Percentiles rank a stretch among this genome's conserved stretches.
phyloP scores from a whole-genome alignment of 2,113 vertebrate genomes.

The Silurus glanis region DNA sequence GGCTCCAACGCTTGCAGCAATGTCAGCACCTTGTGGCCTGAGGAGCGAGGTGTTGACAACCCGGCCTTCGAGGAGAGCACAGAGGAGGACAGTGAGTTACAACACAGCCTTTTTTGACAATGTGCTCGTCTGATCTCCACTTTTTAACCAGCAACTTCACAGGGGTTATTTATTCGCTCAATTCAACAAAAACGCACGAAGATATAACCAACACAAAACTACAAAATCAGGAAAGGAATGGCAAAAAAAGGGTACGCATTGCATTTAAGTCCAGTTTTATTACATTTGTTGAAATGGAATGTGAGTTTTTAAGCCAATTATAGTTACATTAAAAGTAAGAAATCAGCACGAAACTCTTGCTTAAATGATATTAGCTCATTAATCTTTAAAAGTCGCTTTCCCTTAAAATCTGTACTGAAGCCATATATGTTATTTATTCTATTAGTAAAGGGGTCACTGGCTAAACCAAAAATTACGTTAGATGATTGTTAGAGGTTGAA shows the following conservation, averaged over 20 bases:
- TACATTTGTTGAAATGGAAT: not conserved
- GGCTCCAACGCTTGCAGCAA: conserved; percentile 62
- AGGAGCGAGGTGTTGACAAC: conserved; percentile 87
- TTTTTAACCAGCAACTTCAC: not conserved
- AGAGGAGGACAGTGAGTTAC: conserved; percentile 83
- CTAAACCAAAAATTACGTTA: not conserved
- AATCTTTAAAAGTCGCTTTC: too few relatives aligned
- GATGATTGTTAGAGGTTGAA: not conserved
- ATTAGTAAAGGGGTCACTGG: not conserved
- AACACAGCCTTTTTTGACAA: not conserved
- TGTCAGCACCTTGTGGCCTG: conserved; percentile 74
- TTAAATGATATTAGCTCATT: not conserved
- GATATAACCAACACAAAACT: not conserved
- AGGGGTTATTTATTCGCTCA: not conserved
- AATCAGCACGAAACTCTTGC: not conserved
- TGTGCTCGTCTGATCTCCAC: not conserved
- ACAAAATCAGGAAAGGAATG: not conserved
- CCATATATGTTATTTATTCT: not conserved
- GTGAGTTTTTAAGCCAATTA: not conserved
- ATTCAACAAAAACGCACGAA: not conserved
- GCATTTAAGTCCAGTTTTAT: not conserved
- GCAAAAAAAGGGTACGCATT: not conserved
- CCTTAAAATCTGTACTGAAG: not conserved
- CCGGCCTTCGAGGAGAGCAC: conserved; percentile 89
- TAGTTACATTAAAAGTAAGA: not conserved